Evolutionary conservation across 2,888 invertebrate species (phyloP).

Genomic region (Drosophila neonasuta): DNA sequence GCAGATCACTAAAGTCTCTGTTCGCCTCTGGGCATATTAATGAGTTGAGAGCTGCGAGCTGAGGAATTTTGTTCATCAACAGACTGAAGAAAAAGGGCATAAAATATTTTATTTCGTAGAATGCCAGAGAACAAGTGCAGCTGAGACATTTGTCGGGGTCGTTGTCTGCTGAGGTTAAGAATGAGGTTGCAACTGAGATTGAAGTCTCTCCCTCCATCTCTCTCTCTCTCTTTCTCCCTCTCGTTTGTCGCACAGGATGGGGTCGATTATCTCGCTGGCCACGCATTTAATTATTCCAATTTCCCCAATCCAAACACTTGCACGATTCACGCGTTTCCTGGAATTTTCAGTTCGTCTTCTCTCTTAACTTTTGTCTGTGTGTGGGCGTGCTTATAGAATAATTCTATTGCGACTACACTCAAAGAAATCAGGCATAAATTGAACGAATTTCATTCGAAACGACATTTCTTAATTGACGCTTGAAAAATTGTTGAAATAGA

Average conservation of each 20-base stretch:
- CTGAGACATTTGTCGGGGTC: constrained; percentile 29
- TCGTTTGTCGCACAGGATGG: constrained; percentile 57
- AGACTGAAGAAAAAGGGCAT: constrained; percentile 38
- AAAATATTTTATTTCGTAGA: constrained; percentile 41
- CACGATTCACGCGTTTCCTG: constrained; percentile 43
- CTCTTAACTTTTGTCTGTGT: not conserved
- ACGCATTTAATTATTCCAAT: constrained; percentile 73
- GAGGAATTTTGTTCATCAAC: constrained; percentile 53
- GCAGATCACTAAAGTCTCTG: constrained; percentile 16
- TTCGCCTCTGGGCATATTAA: constrained; percentile 66
- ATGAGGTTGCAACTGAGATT: not conserved
- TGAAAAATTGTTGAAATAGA: no score
- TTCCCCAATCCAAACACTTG: constrained; percentile 72
- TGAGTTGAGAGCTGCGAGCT: constrained; percentile 55
- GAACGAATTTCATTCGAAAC: no score
- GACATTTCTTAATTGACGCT: no score
- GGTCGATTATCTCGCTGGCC: constrained; percentile 49
- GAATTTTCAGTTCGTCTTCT: constrained; percentile 18
- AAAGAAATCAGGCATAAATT: no score
- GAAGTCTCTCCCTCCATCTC: no score
- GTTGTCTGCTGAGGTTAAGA: constrained; percentile 37
- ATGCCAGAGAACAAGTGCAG: constrained; percentile 30
- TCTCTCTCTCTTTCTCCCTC: not conserved
- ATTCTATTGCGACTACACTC: no score
- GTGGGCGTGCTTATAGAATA: constrained; percentile 13